Evolutionary conservation across 1,140 invertebrate species (phyloP), one percentile per base, ranked within the genome.

Genomic region (Drosophila micromelanica): DNA sequence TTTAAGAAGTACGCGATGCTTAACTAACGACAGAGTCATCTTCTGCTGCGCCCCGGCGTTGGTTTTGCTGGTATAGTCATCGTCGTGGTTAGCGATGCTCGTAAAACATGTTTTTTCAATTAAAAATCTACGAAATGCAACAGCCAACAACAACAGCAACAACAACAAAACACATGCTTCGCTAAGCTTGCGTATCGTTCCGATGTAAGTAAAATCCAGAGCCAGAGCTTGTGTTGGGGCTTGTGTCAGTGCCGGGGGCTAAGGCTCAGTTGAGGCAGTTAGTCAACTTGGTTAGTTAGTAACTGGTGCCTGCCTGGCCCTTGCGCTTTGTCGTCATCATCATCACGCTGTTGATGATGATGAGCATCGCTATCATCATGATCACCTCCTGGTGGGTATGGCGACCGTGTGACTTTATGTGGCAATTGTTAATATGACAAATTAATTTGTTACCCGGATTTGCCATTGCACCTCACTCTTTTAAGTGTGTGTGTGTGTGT

Each of bases 51-150:
- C 81, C 81, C 82, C 67, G 62, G 27, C 65, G 69, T 72, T 72
- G 51, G 60, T 67, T 51, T 60, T 60, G 54, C 43, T 72, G 62
- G 23, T 48, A 55, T 35, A 74, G 77, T 81, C 75, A 70, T 87
- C 74, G 76, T 74, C 69, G 84, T 89, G 73, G 79, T 84, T 89
- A 84, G 84, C 76, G 76, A 77, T 75, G 84, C 79, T 84, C 84
- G 84, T 89, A 89, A 87, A 89, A 89, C 84, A 89, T 89, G 84
- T 90, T 89, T 89, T 89, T 89, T 89, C 84, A 89, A 89, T 89
- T 89, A 89, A 89, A 86, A 89, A 89, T 79, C 79, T 89, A 79
- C 79, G 69, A 87, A 87, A 87, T 89, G 84, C 82, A 87, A 82
- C 76, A 79, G 67, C 70, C 64, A 46, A 68, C 78, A 71, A 74